phyloP scores from a whole-genome alignment of 1,140 invertebrate species.

The Trinorchestia longiramus region DNA sequence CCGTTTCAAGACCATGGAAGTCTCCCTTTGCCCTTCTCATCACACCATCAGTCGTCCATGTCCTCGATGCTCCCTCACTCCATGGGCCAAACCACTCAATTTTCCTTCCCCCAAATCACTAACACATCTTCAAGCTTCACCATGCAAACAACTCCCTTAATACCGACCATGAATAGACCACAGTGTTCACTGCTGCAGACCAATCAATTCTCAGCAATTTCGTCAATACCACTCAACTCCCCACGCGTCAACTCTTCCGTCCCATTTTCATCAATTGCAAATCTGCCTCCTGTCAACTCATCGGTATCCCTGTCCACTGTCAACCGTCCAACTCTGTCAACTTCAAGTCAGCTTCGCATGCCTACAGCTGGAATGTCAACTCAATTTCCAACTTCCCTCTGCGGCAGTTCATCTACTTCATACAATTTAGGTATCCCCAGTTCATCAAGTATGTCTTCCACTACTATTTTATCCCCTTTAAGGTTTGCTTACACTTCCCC shows the following conservation, averaged over 20 bases:
- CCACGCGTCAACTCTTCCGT: not conserved
- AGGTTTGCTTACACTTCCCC: conserved; percentile 16
- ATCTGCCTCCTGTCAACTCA: not conserved
- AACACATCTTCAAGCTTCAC: not conserved
- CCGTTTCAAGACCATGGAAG: not conserved
- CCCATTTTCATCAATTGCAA: not conserved
- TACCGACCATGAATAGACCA: not conserved
- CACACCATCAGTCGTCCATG: not conserved
- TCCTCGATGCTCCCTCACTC: not conserved
- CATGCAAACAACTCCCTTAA: not conserved
- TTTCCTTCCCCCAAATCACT: not conserved
- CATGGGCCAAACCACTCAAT: not conserved
- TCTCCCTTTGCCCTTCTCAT: not conserved
- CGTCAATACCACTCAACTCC: not conserved
- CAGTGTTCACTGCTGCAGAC: not conserved
- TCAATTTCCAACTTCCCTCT: not conserved
- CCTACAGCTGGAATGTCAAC: not conserved
- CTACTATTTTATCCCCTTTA: conserved; percentile 8
- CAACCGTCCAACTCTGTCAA: conserved; percentile 2
- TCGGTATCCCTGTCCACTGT: not conserved
- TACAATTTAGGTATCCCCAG: not conserved
- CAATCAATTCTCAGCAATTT: not conserved
- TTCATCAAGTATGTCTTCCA: conserved; percentile 26
- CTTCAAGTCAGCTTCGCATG: not conserved
- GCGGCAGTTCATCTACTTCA: not conserved